Evolutionary conservation across 2,113 vertebrate genomes (phyloP), one percentile per base, ranked within the genome.

Genomic region (Montifringilla adamsi): DNA sequence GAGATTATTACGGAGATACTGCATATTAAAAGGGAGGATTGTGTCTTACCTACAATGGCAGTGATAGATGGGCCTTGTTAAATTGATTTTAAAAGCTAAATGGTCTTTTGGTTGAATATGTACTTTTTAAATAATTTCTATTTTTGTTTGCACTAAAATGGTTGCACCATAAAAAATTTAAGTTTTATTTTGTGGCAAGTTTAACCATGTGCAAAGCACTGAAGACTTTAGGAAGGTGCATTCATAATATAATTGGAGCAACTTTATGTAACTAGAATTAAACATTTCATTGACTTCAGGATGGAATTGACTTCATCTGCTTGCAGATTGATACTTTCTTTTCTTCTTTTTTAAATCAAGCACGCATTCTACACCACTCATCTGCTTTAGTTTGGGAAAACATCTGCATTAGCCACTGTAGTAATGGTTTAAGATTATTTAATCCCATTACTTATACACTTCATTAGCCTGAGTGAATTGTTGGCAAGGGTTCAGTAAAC

Each of bases 381-480:
- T 96, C 94, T 96, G 93, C 96, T 95, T 96, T 84, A 90, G 94
- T 97, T 97, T 97, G 95, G 94, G 95, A 93, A 96, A 97, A 97
- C 96, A 97, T 98, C 97, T 97, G 96, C 95, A 96, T 97, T 93
- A 89, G 97, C 95, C 95, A 95, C 97, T 94, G 85, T 91, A 97
- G 96, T 97, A 97, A 98, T 96, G 94, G 95, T 93, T 97, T 97
- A 97, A 97, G 96, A 97, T 98, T 98, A 97, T 98, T 97, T 98
- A 98, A 98, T 98, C 97, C 96, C 96, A 97, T 98, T 98, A 97
- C 97, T 97, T 98, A 97, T 91, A 95, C 97, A 98, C 97, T 98
- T 98, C 97, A 98, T 98, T 98, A 98, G 97, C 93, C 95, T 98
- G 97, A 98, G 98, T 98, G 98, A 98, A 96, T 97, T 97, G 94